Percentiles rank a stretch among this genome's conserved stretches.
These are phyloP conservation scores for Amphipyra tragopoginis DNA, from an alignment of 2,888 invertebrate genomes.

Conservation along the genomic window DNA sequence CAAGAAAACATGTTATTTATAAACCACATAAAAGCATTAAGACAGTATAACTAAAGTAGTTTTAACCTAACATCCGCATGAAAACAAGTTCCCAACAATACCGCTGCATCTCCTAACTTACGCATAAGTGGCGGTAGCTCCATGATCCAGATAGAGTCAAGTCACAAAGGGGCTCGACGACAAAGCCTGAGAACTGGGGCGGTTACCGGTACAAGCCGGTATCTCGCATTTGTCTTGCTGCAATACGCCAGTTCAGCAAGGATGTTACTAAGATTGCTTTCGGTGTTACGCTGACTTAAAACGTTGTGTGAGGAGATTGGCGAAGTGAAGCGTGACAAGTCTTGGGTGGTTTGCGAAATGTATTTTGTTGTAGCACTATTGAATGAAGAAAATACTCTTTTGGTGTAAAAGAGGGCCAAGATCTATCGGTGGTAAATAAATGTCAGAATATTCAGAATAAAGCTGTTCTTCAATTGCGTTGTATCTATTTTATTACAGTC, in stretches of 20 bases:
- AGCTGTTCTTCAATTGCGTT: too few relatives aligned
- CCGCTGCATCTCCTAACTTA: constrained; percentile 38
- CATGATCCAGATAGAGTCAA: constrained; percentile 73
- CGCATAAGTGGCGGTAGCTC: constrained; percentile 59
- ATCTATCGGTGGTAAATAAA: background rate
- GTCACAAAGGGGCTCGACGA: constrained; percentile 69
- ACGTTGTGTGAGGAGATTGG: constrained; percentile 1
- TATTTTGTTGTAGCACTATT: background rate
- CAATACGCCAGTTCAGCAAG: constrained; percentile 46
- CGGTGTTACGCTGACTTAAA: constrained; percentile 10
- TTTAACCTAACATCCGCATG: constrained; percentile 7
- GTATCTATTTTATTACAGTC: too few relatives aligned
- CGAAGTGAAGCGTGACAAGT: background rate
- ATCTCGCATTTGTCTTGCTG: constrained; percentile 58
- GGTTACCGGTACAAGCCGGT: constrained; percentile 70
- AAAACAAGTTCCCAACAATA: constrained; percentile 37
- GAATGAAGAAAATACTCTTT: background rate
- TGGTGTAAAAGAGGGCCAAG: background rate
- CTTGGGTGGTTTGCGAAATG: background rate
- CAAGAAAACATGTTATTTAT: too few relatives aligned
- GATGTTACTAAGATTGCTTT: constrained; percentile 49
- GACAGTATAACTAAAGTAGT: background rate
- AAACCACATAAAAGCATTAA: too few relatives aligned
- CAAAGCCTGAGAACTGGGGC: constrained; percentile 78
- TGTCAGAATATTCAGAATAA: background rate